Conservation (phyloP, 1,140 invertebrate genomes). For the Conopomorpha cramerella region DNA sequence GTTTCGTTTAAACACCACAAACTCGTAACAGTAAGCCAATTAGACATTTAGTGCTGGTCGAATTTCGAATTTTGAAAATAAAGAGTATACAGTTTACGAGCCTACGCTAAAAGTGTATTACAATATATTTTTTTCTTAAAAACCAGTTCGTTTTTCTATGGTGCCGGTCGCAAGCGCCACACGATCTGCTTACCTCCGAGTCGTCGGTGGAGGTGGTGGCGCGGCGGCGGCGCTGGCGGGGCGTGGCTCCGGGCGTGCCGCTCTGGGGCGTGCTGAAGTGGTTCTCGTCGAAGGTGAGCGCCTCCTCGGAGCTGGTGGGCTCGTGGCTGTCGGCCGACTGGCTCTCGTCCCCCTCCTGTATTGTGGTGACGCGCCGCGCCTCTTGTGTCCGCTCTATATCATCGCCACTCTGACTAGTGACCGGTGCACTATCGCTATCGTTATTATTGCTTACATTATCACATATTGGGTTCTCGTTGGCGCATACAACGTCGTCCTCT, state of each 20-base stretch:
- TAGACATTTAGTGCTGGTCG: too few relatives aligned
- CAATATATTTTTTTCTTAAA: too few relatives aligned
- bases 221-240: conserved; percentile 14
- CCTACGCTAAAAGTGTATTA: too few relatives aligned
- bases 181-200: conserved; percentile 47
- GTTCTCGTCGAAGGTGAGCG: conserved; percentile 48
- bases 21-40: too few relatives aligned
- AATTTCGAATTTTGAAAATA: neutral
- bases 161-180: neutral
- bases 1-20: too few relatives aligned
- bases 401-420: conserved; percentile 27
- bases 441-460: conserved; percentile 4
- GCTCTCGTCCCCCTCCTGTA: neutral
- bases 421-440: conserved; percentile 14
- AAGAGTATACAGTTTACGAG: neutral
- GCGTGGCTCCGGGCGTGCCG: conserved; percentile 24
- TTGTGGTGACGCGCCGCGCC: conserved; percentile 1
- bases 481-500: conserved; percentile 42
- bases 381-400: conserved; percentile 5
- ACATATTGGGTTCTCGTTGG: conserved; percentile 14
- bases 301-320: conserved; percentile 10
- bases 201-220: conserved; percentile 32
- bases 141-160: too few relatives aligned
- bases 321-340: conserved; percentile 3
- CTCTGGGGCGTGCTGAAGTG: conserved; percentile 49